Percentiles rank a stretch among this genome's conserved stretches.
These are phyloP conservation scores for Timema podura DNA, from an alignment of 2,888 invertebrate genomes.

Conservation along the genomic window DNA sequence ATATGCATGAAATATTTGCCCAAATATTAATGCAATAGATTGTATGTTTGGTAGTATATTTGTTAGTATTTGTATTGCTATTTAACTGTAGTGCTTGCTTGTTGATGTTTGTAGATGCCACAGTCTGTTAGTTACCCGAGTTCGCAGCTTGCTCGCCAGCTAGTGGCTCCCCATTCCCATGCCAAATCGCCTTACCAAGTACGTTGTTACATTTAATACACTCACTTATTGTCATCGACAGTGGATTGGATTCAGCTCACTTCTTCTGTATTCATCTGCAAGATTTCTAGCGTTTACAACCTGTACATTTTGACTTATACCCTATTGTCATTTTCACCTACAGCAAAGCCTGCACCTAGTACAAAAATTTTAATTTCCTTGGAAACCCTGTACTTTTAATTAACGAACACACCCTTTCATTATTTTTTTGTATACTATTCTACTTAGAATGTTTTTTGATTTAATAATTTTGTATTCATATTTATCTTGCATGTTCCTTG, in stretches of 20 bases:
- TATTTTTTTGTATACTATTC: no score
- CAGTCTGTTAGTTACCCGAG: slow-evolving; percentile 42
- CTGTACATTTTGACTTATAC: not conserved
- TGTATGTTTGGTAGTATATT: no score
- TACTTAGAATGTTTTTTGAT: no score
- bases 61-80: not conserved
- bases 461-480: no score
- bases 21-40: no score
- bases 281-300: not conserved
- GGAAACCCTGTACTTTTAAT: no score
- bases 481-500: no score
- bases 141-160: slow-evolving; percentile 58
- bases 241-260: not conserved
- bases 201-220: slow-evolving; percentile 24
- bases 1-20: no score
- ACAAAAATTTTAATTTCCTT: no score
- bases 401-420: no score
- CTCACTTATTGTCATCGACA: not conserved
- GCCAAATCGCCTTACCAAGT: slow-evolving; percentile 33
- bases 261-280: not conserved
- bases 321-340: no score
- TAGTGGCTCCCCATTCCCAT: slow-evolving; percentile 50
- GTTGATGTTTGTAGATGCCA: slow-evolving; percentile 35
- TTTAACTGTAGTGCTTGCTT: slow-evolving; percentile 18
- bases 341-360: no score